phyloP scores from a whole-genome alignment of 2,888 invertebrate genomes.

The Leucoptera coffeella region DNA sequence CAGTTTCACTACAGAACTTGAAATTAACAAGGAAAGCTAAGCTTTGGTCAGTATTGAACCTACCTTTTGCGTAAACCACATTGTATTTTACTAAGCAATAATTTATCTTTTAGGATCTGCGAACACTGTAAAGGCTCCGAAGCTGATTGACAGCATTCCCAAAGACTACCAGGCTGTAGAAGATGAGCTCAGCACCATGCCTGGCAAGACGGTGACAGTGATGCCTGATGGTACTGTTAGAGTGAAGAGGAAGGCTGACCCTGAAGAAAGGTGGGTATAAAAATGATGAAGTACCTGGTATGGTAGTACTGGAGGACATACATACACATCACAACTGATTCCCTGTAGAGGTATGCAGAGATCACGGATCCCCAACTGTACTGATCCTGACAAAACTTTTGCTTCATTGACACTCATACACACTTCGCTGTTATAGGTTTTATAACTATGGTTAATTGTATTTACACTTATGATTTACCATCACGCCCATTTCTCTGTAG shows the following conservation, averaged over 20 bases:
- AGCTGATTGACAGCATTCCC: slow-evolving; percentile 39
- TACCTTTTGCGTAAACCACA: no score
- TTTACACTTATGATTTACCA: no score
- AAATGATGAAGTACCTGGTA: not conserved
- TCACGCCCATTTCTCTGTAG: no score
- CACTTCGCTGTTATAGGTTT: no score
- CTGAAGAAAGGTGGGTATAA: slow-evolving; percentile 9
- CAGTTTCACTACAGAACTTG: no score
- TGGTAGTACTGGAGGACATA: not conserved
- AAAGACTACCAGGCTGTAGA: slow-evolving; percentile 42
- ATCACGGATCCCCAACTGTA: no score
- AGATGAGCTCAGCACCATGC: slow-evolving; percentile 57
- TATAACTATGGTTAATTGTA: not conserved
- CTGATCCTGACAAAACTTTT: no score
- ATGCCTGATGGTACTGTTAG: slow-evolving; percentile 53
- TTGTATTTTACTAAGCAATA: slow-evolving; percentile 1
- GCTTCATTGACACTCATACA: no score
- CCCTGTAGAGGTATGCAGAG: no score
- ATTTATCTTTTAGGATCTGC: slow-evolving; percentile 39
- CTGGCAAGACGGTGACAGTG: slow-evolving; percentile 43
- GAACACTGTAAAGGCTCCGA: slow-evolving; percentile 42
- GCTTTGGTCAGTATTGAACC: no score
- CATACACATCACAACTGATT: no score
- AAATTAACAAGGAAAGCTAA: no score
- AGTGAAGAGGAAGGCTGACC: slow-evolving; percentile 12